Evolutionary conservation across 2,113 vertebrate genomes (phyloP), one percentile per base, ranked within the genome.

Genomic region (Callipepla squamata): DNA sequence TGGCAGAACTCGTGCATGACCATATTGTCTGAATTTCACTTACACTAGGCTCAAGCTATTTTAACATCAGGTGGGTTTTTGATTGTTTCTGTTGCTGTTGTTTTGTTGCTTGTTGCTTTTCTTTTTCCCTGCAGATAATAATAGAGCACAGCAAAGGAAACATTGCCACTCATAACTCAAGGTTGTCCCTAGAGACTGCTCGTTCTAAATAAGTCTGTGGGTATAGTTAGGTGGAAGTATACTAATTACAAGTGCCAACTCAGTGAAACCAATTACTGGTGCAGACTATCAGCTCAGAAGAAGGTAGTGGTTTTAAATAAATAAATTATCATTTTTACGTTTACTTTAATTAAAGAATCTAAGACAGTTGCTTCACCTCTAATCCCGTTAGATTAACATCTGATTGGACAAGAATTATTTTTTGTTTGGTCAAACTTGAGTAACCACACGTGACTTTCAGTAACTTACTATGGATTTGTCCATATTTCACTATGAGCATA

Each of bases 381-480:
- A 84, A 68, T 53, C 17, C n/a, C 16, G 58, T 34, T 89, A 94
- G 44, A 89, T 95, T 79, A 93, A 78, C 19, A 86, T 38, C 57
- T 91, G 93, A 82, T 91, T 38, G 66, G 65, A 32, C 59, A 89
- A 47, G 45, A 92, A 93, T 89, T 93, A 73, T 42, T 94, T 91
- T 95, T 80, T 85, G 47, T 96, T 89, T 95, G 67, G 44, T 93
- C 93, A 93, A 82, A 68, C 66, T 87, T 93, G 51, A 67, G 76
- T n/a, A 95, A 92, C 45, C 57, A 94, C 80, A 93, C 13, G 58
- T 92, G 89, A 92, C 74, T 96, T 95, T 85, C 91, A 68, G 82
- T 86, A 90, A 94, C 51, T 10, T 26, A 15, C 14, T 96, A 97
- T 92, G 74, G 90, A 96, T 97, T 93, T 95, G 73, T 94, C 90